Evolutionary conservation across 2,888 invertebrate species (phyloP), one percentile per base, ranked within the genome.

Genomic region (Synanthedon vespiformis): DNA sequence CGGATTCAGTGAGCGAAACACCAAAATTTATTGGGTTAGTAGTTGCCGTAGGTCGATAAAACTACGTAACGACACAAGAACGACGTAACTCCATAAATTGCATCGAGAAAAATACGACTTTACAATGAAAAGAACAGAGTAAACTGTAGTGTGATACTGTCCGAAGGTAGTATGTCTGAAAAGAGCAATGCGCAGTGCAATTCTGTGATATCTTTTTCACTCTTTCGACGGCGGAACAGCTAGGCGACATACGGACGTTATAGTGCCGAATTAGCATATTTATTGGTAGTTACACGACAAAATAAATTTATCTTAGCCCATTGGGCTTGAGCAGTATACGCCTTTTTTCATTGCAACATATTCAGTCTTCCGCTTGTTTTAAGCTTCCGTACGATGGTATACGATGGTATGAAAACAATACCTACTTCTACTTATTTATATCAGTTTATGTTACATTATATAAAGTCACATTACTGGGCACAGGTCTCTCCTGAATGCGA

Each of bases 11-110:
- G 81, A 83, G 78, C 82, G 86, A 86, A 86, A 85, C 86, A 84
- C 86, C 84, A 70, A 86, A 87, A 87, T 87, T 87, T 87, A 87
- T 87, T 87, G 71, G 87, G 86, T 87, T 87, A 87, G 85, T 86
- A 87, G 87, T 86, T 77, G 79, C 85, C 78, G 77, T 82, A 85
- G 87, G 86, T 87, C 87, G 87, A 87, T 87, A 87, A 86, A 86
- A 84, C 78, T 80, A 74, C 67, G 64, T 58, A 63, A 64, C 71
- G 64, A 68, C 67, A 65, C 62, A 68, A 71, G 67, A 85, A 85
- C 59, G 79, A 61, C 78, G 77, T 83, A 84, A 76, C 74, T 82
- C 74, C 64, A 68, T 66, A 68, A 74, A 75, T 75, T 59, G 62
- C 62, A 61, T 60, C 62, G 65, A 64, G 76, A 78, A 81, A 80